These are phyloP conservation scores for Apeira syringaria DNA, from an alignment of 2,888 invertebrate genomes.

Conservation along the genomic window DNA sequence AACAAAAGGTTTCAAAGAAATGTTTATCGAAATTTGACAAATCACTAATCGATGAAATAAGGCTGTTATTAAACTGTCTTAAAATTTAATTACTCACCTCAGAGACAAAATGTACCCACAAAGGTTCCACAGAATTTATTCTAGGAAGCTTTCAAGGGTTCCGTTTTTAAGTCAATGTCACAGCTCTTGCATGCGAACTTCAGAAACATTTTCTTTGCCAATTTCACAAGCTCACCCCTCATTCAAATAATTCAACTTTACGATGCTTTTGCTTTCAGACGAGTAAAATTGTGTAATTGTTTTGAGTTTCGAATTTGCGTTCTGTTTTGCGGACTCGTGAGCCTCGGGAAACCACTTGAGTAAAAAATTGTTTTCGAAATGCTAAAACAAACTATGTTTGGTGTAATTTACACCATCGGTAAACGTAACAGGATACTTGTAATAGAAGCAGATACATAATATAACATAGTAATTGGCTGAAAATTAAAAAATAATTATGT, in stretches of 20 bases:
- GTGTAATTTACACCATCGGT: too few relatives aligned
- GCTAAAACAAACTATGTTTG: too few relatives aligned
- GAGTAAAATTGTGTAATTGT: conserved; percentile 5
- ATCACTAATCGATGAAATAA: too few relatives aligned
- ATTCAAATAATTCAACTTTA: conserved; percentile 6
- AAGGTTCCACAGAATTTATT: conserved; percentile 1
- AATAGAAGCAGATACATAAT: too few relatives aligned
- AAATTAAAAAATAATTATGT: too few relatives aligned
- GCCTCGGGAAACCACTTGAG: not conserved
- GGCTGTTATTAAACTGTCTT: too few relatives aligned
- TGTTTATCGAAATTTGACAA: too few relatives aligned
- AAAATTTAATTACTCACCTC: not conserved
- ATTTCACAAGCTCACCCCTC: conserved; percentile 1
- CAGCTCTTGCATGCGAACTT: conserved; percentile 12
- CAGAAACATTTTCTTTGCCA: not conserved
- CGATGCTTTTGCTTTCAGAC: conserved; percentile 2
- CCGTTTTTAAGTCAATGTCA: conserved; percentile 7
- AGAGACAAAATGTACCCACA: conserved; percentile 2
- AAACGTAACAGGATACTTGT: too few relatives aligned
- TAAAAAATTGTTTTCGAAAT: too few relatives aligned
- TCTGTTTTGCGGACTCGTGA: not conserved
- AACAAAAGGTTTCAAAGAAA: too few relatives aligned
- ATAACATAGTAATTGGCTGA: too few relatives aligned
- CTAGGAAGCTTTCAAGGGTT: not conserved
- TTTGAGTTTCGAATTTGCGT: not conserved